Conservation (phyloP, 2,113 vertebrate species). For the Monarcha castaneiventris region DNA sequence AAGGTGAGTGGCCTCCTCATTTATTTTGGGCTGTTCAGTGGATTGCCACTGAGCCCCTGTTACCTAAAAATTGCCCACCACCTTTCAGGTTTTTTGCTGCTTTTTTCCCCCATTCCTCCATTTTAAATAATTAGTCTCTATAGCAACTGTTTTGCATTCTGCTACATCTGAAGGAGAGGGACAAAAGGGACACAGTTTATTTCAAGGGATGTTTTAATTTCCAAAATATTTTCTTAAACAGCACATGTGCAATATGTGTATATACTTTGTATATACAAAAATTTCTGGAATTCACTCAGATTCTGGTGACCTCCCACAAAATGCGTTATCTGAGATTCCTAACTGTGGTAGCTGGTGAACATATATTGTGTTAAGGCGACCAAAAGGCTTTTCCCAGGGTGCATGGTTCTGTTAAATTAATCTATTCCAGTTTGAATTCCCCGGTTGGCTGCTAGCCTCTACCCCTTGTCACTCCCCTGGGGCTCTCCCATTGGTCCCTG, state of each 20-base stretch:
- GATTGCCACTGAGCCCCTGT: neutral
- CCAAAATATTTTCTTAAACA: neutral
- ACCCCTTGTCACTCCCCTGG: too few relatives aligned
- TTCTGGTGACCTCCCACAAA: neutral
- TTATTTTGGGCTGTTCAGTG: neutral
- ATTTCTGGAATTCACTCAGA: neutral
- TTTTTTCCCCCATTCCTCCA: neutral
- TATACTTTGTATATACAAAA: neutral
- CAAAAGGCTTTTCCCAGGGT: too few relatives aligned
- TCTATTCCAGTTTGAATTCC: too few relatives aligned
- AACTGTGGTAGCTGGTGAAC: too few relatives aligned
- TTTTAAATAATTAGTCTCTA: neutral
- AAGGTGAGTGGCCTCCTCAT: neutral
- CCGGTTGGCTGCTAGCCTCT: too few relatives aligned
- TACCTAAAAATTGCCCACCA: neutral
- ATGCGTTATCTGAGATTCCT: neutral
- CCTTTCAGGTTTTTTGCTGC: neutral
- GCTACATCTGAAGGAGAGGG: neutral
- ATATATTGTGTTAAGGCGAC: too few relatives aligned
- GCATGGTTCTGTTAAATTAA: too few relatives aligned
- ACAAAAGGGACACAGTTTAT: neutral
- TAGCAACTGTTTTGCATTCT: neutral
- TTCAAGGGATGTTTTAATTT: neutral
- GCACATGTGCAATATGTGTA: accelerated
- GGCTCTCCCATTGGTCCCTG: too few relatives aligned